Percentiles rank a stretch among this genome's conserved stretches.
phyloP scores from a whole-genome alignment of 2,113 vertebrate genomes.

The Panurus biarmicus region DNA sequence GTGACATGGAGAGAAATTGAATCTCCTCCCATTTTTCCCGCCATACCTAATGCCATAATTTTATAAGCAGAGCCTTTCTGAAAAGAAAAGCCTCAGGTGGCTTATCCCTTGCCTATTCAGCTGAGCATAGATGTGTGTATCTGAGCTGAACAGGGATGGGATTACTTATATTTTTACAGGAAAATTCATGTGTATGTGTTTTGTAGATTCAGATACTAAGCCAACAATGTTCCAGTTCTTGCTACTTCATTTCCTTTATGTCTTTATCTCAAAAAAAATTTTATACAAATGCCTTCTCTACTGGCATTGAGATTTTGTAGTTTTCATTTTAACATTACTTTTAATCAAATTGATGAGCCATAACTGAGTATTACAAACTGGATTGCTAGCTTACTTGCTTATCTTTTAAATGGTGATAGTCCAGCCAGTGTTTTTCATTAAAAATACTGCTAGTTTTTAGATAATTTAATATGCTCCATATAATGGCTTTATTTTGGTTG shows the following conservation, averaged over 20 bases:
- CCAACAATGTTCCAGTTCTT: neutral
- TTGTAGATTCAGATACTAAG: neutral
- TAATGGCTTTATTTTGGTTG: neutral
- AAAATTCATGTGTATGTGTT: neutral
- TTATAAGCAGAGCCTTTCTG: neutral
- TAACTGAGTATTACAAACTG: neutral
- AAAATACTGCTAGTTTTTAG: neutral
- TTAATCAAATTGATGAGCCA: slow-evolving; percentile 1
- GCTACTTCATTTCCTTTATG: neutral
- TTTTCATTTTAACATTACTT: neutral
- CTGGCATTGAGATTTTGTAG: neutral
- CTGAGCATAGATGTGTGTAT: neutral
- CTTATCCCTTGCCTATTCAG: neutral
- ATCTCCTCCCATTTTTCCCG: neutral
- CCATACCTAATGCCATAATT: neutral
- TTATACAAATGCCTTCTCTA: neutral
- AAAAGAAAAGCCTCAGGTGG: neutral
- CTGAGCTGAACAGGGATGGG: neutral
- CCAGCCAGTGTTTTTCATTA: neutral
- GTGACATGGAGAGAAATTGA: neutral
- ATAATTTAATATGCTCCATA: neutral
- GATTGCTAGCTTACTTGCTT: neutral
- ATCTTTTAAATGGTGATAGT: neutral
- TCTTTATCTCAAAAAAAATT: neutral
- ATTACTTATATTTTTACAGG: neutral